Base-by-base conservation (phyloP, 2,888 invertebrate species). In the Luperina testacea region DNA sequence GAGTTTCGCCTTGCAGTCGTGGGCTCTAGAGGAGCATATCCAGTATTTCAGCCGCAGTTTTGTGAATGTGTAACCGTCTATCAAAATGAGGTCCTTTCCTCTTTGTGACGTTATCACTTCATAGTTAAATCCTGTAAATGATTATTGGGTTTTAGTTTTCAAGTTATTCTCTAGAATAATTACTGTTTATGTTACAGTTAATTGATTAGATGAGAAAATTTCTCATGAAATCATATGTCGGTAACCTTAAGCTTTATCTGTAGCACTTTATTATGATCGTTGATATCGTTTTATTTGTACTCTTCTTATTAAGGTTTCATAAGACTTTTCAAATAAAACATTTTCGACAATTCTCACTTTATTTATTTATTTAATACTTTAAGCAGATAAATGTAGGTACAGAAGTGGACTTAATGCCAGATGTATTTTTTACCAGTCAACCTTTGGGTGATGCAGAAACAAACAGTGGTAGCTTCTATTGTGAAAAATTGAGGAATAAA, bases 21-120 rank as follows among this genome's bases (percentile, higher is more conserved):
- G 79, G 3, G 88, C 80, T 64, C 84, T 88, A 2, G 85, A 76
- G 0, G 91, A 89, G 69, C 91, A 92, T 20, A 71, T 53, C 81
- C 85, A 89, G n/a, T 79, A 17, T 2, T 45, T 45, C 17, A 64
- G 0, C 2, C 72, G 69, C 5, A 84, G 42, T 57, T 69, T 69
- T 8, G 65, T 45, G 51, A 87, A 93, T 1, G 93, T 93, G 32
- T 87, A 92, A 5, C 89, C 90, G 13, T 88, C 84, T 24, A 92
- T 79, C 82, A 92, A 88, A 48, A 82, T 69, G 59, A 89, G 89
- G 0, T 71, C 76, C 51, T 73, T 83, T 13, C 85, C 83, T 76
- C 69, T 70, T 72, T 81, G 85, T 24, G 83, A 83, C 20, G 63
- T 69, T 9, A 79, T 69, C 17, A 87, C 88, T 38, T 84, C 45